These are phyloP conservation scores for Myotis findleyi DNA, from an alignment of 2,797 vertebrate species.

Conservation along the genomic window DNA sequence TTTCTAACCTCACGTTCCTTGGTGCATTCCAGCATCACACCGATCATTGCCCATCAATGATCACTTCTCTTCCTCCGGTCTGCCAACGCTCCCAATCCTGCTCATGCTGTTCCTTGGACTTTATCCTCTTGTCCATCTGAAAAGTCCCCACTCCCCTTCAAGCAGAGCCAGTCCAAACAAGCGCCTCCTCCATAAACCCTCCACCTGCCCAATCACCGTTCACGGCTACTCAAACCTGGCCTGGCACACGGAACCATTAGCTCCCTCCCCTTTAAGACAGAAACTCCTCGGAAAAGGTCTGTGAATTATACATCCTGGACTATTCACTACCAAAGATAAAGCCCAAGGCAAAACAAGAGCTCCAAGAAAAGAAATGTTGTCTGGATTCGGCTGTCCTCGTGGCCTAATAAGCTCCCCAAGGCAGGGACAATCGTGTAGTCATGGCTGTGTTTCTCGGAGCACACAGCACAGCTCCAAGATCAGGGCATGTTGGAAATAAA, in stretches of 20 bases:
- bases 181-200: neutral
- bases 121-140: neutral
- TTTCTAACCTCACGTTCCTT: neutral
- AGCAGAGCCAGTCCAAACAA: neutral
- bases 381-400: slow-evolving; percentile 9
- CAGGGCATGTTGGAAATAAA: neutral
- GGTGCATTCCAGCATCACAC: neutral
- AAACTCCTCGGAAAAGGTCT: slow-evolving; percentile 10
- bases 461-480: neutral
- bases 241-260: neutral
- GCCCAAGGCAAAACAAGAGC: neutral
- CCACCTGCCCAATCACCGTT: neutral
- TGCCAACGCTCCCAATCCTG: neutral
- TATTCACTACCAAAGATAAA: slow-evolving; percentile 44
- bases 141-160: neutral
- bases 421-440: neutral
- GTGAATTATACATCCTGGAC: neutral
- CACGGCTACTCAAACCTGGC: neutral
- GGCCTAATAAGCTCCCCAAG: neutral
- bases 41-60: neutral
- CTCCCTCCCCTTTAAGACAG: neutral
- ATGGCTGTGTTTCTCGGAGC: neutral
- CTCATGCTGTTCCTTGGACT: neutral
- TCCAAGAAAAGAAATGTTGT: neutral
- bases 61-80: accelerated